Evolutionary conservation across 2,888 invertebrate genomes (phyloP).

Genomic region (Caenorhabditis sulstoni): DNA sequence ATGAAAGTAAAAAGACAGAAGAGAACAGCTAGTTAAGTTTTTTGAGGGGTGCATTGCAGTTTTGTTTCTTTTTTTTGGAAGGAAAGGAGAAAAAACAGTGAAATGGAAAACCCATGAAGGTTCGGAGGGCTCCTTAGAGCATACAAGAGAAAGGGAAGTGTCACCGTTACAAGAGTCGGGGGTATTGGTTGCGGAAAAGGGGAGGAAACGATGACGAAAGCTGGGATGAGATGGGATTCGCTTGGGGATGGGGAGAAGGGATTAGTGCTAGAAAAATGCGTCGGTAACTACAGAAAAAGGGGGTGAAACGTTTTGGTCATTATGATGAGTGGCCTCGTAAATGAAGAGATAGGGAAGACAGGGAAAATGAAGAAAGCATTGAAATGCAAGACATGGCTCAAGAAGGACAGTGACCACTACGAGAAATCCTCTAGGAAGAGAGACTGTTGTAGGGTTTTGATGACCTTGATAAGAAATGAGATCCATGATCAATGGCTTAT

Average conservation of each 20-base stretch:
- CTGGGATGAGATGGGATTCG: slow-evolving; percentile 40
- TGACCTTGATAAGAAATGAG: slow-evolving; percentile 27
- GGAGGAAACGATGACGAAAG: slow-evolving; percentile 27
- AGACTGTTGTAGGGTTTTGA: neutral
- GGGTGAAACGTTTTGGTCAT: slow-evolving; percentile 18
- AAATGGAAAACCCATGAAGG: slow-evolving; percentile 48
- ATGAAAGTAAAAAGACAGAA: slow-evolving; percentile 11
- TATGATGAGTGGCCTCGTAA: slow-evolving; percentile 54
- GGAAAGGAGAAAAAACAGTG: slow-evolving; percentile 25
- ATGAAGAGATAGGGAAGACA: slow-evolving; percentile 36
- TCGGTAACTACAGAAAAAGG: slow-evolving; percentile 45
- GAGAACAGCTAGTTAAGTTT: slow-evolving; percentile 8
- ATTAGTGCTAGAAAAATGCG: slow-evolving; percentile 36
- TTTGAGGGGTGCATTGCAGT: neutral
- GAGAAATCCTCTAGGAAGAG: neutral
- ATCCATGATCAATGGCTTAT: slow-evolving; percentile 52
- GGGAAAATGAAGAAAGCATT: slow-evolving; percentile 14
- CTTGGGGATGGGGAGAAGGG: slow-evolving; percentile 1
- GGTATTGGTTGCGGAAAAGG: slow-evolving; percentile 9
- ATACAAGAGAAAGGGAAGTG: slow-evolving; percentile 21
- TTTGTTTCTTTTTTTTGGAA: neutral
- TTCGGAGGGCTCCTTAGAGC: slow-evolving; percentile 40
- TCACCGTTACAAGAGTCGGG: slow-evolving; percentile 54
- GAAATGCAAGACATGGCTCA: slow-evolving; percentile 56
- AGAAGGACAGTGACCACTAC: slow-evolving; percentile 4